phyloP scores from a whole-genome alignment of 2,888 invertebrate genomes.

The Pandemis corylana region DNA sequence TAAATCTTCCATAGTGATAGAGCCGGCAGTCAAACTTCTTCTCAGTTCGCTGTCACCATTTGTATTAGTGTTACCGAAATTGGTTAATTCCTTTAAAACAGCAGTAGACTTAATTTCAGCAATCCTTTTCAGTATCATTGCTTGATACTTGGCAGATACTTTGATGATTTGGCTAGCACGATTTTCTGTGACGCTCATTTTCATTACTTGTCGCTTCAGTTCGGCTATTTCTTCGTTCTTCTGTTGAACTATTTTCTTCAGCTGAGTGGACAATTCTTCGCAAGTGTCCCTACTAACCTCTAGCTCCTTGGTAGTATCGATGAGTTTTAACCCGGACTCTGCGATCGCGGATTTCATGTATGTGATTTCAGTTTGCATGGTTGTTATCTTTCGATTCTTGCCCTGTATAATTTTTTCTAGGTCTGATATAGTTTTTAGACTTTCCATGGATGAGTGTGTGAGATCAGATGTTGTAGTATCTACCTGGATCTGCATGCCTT shows the following conservation, averaged over 20 bases:
- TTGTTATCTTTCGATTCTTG: constrained; percentile 74
- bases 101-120: constrained; percentile 77
- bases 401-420: constrained; percentile 76
- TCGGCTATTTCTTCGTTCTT: constrained; percentile 79
- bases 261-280: constrained; percentile 69
- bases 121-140: constrained; percentile 75
- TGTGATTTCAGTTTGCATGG: constrained; percentile 70
- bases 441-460: constrained; percentile 71
- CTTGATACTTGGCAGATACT: constrained; percentile 78
- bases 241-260: constrained; percentile 74
- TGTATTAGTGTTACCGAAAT: constrained; percentile 66
- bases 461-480: constrained; percentile 71
- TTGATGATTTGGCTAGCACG: constrained; percentile 77
- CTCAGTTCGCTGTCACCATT: constrained; percentile 67
- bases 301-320: constrained; percentile 72
- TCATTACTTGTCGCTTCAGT: constrained; percentile 70
- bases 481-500: constrained; percentile 68
- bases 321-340: constrained; percentile 73
- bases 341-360: constrained; percentile 72
- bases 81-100: constrained; percentile 75
- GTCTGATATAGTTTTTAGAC: constrained; percentile 74
- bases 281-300: constrained; percentile 71
- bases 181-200: constrained; percentile 73
- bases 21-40: constrained; percentile 66
- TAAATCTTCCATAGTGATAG: constrained; percentile 76